A percentile compares a stretch with the other conserved stretches of the same genome.
phyloP scores from a whole-genome alignment of 2,113 vertebrate genomes.

The Cisticola juncidis region DNA sequence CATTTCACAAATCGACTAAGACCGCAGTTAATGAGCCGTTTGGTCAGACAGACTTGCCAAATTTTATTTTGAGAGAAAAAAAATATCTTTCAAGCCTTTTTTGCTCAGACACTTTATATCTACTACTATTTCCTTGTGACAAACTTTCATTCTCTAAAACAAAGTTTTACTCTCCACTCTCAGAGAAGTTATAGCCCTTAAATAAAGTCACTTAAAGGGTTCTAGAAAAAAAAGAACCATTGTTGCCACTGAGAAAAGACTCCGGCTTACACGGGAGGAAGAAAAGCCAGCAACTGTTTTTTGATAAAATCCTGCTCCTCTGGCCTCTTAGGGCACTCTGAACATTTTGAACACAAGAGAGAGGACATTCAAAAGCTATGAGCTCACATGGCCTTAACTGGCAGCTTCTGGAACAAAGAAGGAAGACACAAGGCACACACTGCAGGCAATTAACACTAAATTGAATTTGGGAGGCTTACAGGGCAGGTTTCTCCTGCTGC shows the following conservation, averaged over 20 bases:
- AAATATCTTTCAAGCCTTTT: background rate
- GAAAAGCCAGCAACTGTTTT: background rate
- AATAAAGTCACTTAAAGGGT: background rate
- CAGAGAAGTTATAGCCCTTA: background rate
- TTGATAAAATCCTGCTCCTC: background rate
- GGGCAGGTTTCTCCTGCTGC: background rate
- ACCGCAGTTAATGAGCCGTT: background rate
- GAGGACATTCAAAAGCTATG: background rate
- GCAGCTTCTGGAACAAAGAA: background rate
- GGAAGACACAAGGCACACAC: background rate
- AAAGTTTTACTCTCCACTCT: background rate
- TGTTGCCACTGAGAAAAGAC: background rate
- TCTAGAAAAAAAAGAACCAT: background rate
- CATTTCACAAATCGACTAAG: background rate
- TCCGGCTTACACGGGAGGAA: background rate
- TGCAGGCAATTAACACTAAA: background rate
- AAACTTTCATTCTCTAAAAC: background rate
- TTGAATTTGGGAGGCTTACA: background rate
- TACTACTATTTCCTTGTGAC: background rate
- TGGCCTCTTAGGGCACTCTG: background rate
- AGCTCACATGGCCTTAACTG: background rate
- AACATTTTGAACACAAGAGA: background rate
- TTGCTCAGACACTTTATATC: background rate
- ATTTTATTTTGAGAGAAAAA: background rate
- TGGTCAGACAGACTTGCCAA: background rate